These are phyloP conservation scores for Lepus americanus DNA, from an alignment of 2,113 vertebrate species.

Conservation along the genomic window DNA sequence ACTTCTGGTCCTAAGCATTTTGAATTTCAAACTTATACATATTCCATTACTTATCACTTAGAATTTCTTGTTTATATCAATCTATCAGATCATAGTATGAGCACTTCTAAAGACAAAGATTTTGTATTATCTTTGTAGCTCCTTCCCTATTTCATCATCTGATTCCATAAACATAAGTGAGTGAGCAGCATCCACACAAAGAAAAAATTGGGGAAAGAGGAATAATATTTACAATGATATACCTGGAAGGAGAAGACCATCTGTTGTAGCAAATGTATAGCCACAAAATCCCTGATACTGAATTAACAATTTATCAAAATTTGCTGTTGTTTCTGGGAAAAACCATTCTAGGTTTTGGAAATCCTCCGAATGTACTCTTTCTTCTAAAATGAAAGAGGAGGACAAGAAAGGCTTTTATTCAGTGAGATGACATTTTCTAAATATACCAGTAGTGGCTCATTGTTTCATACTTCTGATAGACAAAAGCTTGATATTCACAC, in stretches of 20 bases:
- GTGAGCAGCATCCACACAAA: neutral
- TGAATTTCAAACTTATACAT: neutral
- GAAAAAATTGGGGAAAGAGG: neutral
- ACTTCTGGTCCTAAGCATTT: neutral
- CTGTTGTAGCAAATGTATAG: slow-evolving; percentile 88
- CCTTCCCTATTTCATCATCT: neutral
- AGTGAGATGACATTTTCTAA: neutral
- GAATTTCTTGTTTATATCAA: neutral
- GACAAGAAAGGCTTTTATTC: slow-evolving; percentile 51
- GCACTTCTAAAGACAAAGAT: neutral
- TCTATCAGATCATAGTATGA: neutral
- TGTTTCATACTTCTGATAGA: neutral
- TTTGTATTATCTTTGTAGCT: neutral
- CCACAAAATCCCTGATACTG: slow-evolving; percentile 95
- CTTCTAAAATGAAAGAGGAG: slow-evolving; percentile 86
- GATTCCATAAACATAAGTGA: neutral
- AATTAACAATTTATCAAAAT: slow-evolving; percentile 88
- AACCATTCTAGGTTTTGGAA: slow-evolving; percentile 92
- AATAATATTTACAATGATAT: slow-evolving; percentile 2
- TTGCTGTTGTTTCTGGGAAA: slow-evolving; percentile 89
- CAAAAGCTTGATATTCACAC: neutral
- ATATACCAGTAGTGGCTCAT: neutral
- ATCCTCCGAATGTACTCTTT: slow-evolving; percentile 86
- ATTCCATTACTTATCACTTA: neutral
- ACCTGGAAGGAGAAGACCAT: slow-evolving; percentile 95